Evolutionary conservation across 2,888 invertebrate genomes (phyloP).

Genomic region (Baccha elongata): DNA sequence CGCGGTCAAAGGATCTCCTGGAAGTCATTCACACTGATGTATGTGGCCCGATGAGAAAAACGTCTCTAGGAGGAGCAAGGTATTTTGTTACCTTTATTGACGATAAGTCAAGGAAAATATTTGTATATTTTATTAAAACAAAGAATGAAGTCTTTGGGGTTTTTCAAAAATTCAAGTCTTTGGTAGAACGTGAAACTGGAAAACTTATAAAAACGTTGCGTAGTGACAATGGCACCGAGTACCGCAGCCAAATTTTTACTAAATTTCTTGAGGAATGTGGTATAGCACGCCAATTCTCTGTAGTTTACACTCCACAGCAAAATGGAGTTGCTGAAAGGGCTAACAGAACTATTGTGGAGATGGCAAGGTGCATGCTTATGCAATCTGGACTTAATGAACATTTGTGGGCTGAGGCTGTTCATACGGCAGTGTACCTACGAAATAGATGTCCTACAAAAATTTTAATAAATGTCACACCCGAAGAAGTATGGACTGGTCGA

Average conservation of each 20-base stretch:
- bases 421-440: conserved; percentile 62
- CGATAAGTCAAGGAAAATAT: conserved; percentile 48
- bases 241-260: conserved; percentile 39
- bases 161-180: conserved; percentile 56
- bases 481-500: conserved; percentile 53
- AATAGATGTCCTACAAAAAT: conserved; percentile 50
- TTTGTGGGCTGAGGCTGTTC: conserved; percentile 71
- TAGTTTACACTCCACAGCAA: too few relatives aligned
- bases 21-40: conserved; percentile 65
- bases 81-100: conserved; percentile 71
- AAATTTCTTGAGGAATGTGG: conserved; percentile 48
- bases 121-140: conserved; percentile 59
- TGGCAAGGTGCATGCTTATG: conserved; percentile 74
- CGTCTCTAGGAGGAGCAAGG: conserved; percentile 61
- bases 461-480: conserved; percentile 37
- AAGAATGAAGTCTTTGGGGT: conserved; percentile 54
- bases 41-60: conserved; percentile 63
- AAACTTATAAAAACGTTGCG: conserved; percentile 56
- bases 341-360: conserved; percentile 59
- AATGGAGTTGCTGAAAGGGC: too few relatives aligned
- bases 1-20: conserved; percentile 36
- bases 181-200: conserved; percentile 56
- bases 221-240: conserved; percentile 63
- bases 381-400: conserved; percentile 73
- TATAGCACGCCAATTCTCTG: conserved; percentile 52